Evolutionary conservation across 2,888 invertebrate species (phyloP), one percentile per base, ranked within the genome.

Genomic region (Autographa pulchrina): DNA sequence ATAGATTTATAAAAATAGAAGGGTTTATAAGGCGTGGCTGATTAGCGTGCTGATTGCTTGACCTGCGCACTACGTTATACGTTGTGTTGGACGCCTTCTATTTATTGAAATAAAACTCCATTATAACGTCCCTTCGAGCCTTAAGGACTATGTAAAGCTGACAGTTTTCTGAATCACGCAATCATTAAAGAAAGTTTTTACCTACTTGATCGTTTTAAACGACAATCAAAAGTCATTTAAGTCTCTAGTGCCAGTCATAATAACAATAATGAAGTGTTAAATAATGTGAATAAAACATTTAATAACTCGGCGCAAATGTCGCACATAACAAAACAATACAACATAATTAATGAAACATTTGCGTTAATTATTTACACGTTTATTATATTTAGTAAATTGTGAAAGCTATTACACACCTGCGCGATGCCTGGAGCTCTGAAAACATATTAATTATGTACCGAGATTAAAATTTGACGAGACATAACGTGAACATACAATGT

Each of bases 401-500:
- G 65, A 80, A 75, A 83, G 80, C 79, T 81, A 80, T 81, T 76
- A 78, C 77, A 80, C 82, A 83, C 82, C 81, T 84, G 82, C 66
- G 80, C 58, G 78, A 75, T 67, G 80, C 77, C 60, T 70, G 62
- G 77, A 75, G 80, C 80, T 78, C 78, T 80, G 83, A 77, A 80
- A 82, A 80, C 80, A 69, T 81, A 87, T 87, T 84, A 85, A 87
- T 87, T 84, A 87, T 87, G 85, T 78, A 85, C 73, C 20, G 72
- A 82, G 81, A 80, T 84, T 85, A 83, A 85, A 85, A 86, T 86
- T 88, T 87, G 84, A 86, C 77, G 85, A 86, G 82, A 82, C 72
- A 80, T 78, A 80, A 82, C 77, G 72, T 65, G 58, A 65, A 80
- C 48, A 9, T 54, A 66, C 32, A 59, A 75, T 72, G 62, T 75